phyloP scores from a whole-genome alignment of 1,140 invertebrate species.

The Drosophila prosaltans region DNA sequence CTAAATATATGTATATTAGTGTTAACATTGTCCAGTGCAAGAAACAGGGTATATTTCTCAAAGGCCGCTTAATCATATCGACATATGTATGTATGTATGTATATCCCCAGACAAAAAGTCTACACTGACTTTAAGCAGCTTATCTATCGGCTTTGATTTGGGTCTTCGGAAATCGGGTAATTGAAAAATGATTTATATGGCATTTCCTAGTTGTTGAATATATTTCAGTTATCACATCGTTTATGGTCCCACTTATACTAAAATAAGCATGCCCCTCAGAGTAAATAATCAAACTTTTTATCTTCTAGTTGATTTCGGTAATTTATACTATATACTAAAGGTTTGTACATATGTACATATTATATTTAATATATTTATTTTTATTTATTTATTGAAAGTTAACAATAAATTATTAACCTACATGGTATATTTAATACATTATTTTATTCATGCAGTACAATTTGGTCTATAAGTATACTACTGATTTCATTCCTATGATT shows the following conservation, averaged over 20 bases:
- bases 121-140: background rate
- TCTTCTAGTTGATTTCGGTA: conserved; percentile 3
- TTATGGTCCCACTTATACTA: background rate
- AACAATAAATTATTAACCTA: too few relatives aligned
- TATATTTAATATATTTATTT: background rate
- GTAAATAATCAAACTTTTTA: conserved; percentile 6
- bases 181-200: conserved; percentile 1
- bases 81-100: too few relatives aligned
- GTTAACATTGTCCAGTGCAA: too few relatives aligned
- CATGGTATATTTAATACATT: background rate
- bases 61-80: too few relatives aligned
- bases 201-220: conserved; percentile 10
- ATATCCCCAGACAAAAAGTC: background rate
- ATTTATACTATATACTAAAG: conserved; percentile 6
- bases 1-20: too few relatives aligned
- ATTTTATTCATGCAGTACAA: background rate
- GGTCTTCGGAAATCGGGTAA: background rate
- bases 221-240: conserved; percentile 10
- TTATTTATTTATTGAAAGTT: too few relatives aligned
- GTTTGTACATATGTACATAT: conserved; percentile 1
- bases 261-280: background rate
- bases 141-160: background rate
- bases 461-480: background rate
- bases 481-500: background rate
- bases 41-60: too few relatives aligned